These are phyloP conservation scores for Chloroclysta siterata DNA, from an alignment of 2,888 invertebrate species.

Conservation along the genomic window DNA sequence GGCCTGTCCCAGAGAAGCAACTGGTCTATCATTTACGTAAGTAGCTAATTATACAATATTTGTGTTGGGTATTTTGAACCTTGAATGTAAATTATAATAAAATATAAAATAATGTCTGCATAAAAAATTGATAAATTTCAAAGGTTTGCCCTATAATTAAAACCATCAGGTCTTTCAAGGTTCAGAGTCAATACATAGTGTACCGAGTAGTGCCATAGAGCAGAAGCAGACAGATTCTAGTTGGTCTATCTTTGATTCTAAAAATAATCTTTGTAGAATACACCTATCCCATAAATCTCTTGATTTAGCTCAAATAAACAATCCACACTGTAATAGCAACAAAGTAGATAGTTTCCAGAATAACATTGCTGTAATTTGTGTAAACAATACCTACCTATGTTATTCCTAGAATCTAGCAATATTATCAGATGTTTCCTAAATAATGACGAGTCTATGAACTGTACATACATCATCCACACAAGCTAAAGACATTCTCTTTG, in stretches of 20 bases:
- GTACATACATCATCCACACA: background rate
- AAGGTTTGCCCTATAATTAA: too few relatives aligned
- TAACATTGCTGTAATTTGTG: conserved; percentile 2
- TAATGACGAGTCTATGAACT: too few relatives aligned
- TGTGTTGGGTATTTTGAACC: too few relatives aligned
- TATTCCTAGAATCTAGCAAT: conserved; percentile 16
- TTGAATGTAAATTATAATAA: too few relatives aligned
- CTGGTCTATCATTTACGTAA: conserved; percentile 89
- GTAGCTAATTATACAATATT: conserved; percentile 56
- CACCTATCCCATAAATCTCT: conserved; percentile 9
- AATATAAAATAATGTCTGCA: too few relatives aligned
- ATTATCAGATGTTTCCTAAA: background rate
- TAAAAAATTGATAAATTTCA: too few relatives aligned
- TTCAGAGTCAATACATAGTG: too few relatives aligned
- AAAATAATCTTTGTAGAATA: background rate
- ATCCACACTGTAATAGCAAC: conserved; percentile 17
- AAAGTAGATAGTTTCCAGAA: conserved; percentile 19
- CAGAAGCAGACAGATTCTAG: too few relatives aligned
- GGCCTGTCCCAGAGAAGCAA: conserved; percentile 88
- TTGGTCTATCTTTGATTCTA: background rate
- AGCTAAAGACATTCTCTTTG: background rate
- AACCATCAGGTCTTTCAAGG: too few relatives aligned
- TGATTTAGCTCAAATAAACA: conserved; percentile 20
- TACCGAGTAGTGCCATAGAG: too few relatives aligned
- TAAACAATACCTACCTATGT: background rate